These are phyloP conservation scores for Catharus minimus DNA, from an alignment of 2,113 vertebrate species.

Conservation along the genomic window DNA sequence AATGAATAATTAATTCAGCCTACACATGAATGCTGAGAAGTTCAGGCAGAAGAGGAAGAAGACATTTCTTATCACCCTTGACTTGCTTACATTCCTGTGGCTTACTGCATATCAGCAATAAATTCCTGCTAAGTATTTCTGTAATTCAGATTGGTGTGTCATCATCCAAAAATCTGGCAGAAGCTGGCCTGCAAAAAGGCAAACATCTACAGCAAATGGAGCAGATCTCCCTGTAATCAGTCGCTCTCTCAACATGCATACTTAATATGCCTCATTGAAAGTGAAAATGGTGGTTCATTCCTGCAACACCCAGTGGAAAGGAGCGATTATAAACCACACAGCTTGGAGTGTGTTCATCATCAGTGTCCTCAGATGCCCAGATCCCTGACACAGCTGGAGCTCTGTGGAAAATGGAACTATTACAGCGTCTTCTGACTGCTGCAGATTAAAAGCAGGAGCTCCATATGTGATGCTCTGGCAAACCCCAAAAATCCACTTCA, in stretches of 20 bases:
- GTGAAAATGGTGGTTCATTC: background rate
- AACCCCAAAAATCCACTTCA: background rate
- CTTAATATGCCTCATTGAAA: background rate
- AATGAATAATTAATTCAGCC: background rate
- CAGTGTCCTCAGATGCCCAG: background rate
- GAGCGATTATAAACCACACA: accelerated
- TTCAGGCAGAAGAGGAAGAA: background rate
- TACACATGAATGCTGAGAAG: background rate
- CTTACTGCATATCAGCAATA: background rate
- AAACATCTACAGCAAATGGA: background rate
- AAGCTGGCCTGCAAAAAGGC: background rate
- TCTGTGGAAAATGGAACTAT: background rate
- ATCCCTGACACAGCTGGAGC: background rate
- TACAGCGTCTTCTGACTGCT: background rate
- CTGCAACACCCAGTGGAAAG: background rate
- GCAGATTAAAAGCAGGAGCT: background rate
- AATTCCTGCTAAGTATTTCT: constrained; percentile 6
- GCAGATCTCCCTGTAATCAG: background rate
- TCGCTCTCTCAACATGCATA: background rate
- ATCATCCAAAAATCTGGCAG: background rate
- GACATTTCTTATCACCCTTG: background rate
- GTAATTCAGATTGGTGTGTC: background rate
- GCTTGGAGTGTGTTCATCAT: background rate
- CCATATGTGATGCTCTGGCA: background rate
- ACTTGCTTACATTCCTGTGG: background rate